These are phyloP conservation scores for Prinia subflava DNA, from an alignment of 2,113 vertebrate genomes.

Conservation along the genomic window DNA sequence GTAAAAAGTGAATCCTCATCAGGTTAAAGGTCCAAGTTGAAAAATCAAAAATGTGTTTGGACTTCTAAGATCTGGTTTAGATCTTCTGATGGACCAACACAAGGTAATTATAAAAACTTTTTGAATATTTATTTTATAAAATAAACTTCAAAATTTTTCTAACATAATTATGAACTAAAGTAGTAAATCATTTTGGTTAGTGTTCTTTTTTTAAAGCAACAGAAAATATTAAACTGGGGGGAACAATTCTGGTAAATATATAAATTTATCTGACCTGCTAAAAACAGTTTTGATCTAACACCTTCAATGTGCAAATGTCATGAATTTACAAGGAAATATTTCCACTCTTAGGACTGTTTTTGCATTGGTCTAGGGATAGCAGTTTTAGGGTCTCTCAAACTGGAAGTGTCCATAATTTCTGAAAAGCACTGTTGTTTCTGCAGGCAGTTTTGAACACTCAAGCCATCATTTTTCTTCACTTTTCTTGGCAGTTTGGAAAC, in stretches of 20 bases:
- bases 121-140: neutral
- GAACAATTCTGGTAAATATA: neutral
- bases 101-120: neutral
- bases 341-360: neutral
- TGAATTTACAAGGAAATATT: neutral
- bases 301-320: neutral
- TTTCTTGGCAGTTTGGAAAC: neutral
- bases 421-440: fast-evolving
- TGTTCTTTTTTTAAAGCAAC: no score
- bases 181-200: neutral
- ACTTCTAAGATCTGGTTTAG: neutral
- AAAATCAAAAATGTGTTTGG: neutral
- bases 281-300: neutral
- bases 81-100: neutral
- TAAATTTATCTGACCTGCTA: neutral
- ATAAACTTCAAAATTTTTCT: neutral
- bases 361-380: neutral
- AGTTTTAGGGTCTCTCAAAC: neutral
- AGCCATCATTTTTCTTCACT: neutral
- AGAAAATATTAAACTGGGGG: neutral
- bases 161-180: neutral
- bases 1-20: neutral
- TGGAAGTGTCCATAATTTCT: neutral
- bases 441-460: neutral
- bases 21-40: neutral